phyloP scores from a whole-genome alignment of 2,113 vertebrate genomes.

The Alligator sinensis region DNA sequence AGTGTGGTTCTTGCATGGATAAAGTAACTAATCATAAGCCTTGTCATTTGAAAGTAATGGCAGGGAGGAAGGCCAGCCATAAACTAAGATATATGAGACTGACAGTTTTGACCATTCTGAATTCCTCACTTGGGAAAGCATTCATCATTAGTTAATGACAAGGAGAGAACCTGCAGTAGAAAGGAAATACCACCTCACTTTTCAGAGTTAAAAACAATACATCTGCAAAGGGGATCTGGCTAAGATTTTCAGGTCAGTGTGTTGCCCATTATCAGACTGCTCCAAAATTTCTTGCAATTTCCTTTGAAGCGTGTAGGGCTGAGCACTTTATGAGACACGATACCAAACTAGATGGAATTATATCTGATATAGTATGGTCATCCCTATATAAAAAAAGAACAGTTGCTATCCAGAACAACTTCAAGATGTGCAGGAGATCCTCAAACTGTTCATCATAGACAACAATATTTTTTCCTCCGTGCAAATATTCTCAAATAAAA shows the following conservation, averaged over 20 bases:
- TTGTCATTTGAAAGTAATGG: background rate
- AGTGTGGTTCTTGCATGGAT: background rate
- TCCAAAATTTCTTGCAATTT: background rate
- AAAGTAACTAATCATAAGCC: background rate
- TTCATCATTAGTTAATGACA: background rate
- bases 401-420: too few species aligned
- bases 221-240: background rate
- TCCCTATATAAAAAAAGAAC: background rate
- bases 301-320: too few species aligned
- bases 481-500: too few species aligned
- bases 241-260: background rate
- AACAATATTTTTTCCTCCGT: too few species aligned
- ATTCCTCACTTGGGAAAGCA: background rate
- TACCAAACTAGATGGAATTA: background rate
- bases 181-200: background rate
- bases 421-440: too few species aligned
- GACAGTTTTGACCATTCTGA: background rate
- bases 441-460: too few species aligned
- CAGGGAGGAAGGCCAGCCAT: background rate
- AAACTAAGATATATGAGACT: background rate
- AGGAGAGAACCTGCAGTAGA: background rate
- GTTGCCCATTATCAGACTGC: background rate
- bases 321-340: background rate
- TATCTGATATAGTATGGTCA: background rate
- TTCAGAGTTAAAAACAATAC: background rate